Conservation (phyloP, 2,888 invertebrate genomes). For the Deroplatys truncata region DNA sequence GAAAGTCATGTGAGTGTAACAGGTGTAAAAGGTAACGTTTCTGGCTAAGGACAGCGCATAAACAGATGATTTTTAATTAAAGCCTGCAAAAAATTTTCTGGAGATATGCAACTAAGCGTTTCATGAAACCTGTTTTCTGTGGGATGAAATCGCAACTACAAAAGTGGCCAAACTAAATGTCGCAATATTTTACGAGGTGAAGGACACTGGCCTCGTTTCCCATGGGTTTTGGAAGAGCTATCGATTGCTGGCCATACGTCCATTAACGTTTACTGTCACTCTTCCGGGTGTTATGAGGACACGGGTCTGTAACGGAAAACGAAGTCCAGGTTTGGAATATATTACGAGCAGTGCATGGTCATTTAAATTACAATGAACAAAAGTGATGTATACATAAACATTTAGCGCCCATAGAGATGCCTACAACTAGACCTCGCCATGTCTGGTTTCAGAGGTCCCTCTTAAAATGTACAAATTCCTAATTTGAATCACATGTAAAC, state of each 20-base stretch:
- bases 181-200: not conserved
- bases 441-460: no score
- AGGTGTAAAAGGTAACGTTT: no score
- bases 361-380: not conserved
- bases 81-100: not conserved
- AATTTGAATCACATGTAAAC: no score
- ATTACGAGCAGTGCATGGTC: not conserved
- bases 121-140: not conserved
- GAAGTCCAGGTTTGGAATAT: not conserved
- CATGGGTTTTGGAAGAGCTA: not conserved
- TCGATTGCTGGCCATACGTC: not conserved
- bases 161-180: not conserved
- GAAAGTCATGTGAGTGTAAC: no score
- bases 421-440: no score
- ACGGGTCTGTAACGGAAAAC: not conserved
- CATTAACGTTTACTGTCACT: not conserved
- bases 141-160: not conserved
- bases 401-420: not conserved
- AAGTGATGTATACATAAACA: not conserved
- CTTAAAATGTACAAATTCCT: no score
- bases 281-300: not conserved
- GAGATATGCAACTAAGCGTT: no score
- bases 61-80: not conserved
- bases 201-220: not conserved
- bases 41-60: no score